phyloP scores from a whole-genome alignment of 2,888 invertebrate genomes.

The Byasa hedistus region DNA sequence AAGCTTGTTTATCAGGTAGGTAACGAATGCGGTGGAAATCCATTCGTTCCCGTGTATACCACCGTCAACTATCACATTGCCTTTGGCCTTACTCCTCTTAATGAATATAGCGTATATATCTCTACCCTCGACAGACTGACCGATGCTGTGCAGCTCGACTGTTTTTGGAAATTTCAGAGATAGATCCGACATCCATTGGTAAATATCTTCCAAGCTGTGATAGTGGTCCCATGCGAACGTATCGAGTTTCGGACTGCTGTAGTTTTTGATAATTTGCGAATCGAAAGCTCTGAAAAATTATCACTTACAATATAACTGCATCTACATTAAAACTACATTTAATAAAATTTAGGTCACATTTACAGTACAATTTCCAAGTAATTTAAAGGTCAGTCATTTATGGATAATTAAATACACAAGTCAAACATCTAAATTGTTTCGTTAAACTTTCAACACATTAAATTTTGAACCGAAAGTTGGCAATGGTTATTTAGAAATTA shows the following conservation, averaged over 20 bases:
- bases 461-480: too few species aligned
- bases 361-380: too few species aligned
- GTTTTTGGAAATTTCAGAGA: slow-evolving; percentile 58
- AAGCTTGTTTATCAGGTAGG: slow-evolving; percentile 79
- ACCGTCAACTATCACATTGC: slow-evolving; percentile 78
- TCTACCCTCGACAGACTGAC: slow-evolving; percentile 67
- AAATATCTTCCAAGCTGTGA: slow-evolving; percentile 79
- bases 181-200: slow-evolving; percentile 78
- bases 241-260: slow-evolving; percentile 41
- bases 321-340: background rate
- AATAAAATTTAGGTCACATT: too few species aligned
- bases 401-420: too few species aligned
- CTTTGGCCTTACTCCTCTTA: slow-evolving; percentile 43
- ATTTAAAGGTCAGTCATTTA: too few species aligned
- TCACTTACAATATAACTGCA: background rate
- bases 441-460: too few species aligned
- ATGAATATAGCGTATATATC: slow-evolving; percentile 56
- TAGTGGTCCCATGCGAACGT: slow-evolving; percentile 76
- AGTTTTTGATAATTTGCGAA: slow-evolving; percentile 43
- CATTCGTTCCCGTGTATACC: slow-evolving; percentile 88
- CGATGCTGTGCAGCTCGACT: slow-evolving; percentile 57
- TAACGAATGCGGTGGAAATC: slow-evolving; percentile 82
- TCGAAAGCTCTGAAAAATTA: slow-evolving; percentile 55
- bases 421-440: too few species aligned
- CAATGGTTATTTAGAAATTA: too few species aligned